Base-by-base conservation (phyloP, 2,888 invertebrate genomes). In the Polydrusus tereticollis region DNA sequence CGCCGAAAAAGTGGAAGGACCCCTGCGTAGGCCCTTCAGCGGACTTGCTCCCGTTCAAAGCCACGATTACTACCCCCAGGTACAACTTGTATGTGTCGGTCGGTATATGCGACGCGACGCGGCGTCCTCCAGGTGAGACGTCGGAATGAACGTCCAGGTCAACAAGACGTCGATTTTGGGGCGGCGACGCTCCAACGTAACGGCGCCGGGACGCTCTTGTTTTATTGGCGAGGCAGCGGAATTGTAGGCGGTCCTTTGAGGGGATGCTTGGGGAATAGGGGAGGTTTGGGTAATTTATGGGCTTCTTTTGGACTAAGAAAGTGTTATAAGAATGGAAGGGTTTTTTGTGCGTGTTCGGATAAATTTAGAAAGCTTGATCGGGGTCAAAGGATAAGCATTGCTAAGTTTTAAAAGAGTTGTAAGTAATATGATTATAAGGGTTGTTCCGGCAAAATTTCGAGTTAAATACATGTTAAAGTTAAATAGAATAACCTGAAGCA, bases 11-110 rank as follows among this genome's bases (percentile, higher is more conserved):
- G 29, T 67, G 70, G 57, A 73, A 73, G 70, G 73, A 72, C 67
- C 73, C 73, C 41, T 67, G 59, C 70, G 75, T 58, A 72, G 72
- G 72, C 38, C 71, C 74, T 57, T 64, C 71, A 33, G 72, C 71
- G 52, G 74, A 62, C 57, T 58, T 72, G 20, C 45, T 59, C 72
- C 72, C 74, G 71, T 72, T 69, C 65, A 64, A 26, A 72, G 71
- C 74, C 74, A 74, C 74, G 71, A 21, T 63, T 70, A 67, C 72
- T 69, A 60, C 69, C 72, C 74, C 73, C 60, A 41, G 69, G 64
- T 69, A 73, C 73, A 69, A 63, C 62, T 36, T 23, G 45, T 23
- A 16, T 52, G 36, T 59, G 60, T 65, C 69, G 57, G 72, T 65
- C 65, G 60, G 60, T 41, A 12, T 59, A 18, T 8, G 26, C 20